Evolutionary conservation across 1,140 invertebrate species (phyloP).

Genomic region (Temnothorax longispinosus): DNA sequence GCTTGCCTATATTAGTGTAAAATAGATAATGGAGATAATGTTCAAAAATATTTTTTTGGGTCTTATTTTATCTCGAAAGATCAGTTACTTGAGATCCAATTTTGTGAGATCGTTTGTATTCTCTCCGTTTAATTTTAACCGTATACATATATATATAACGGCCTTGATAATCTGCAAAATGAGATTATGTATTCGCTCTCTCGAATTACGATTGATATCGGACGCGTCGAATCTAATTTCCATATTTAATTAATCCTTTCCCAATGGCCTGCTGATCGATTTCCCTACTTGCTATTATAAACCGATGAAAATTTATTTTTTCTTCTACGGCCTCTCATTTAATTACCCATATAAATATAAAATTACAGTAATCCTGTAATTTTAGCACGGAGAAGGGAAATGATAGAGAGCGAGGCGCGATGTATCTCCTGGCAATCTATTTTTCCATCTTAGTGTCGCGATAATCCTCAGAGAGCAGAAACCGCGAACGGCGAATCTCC

Average conservation of each 20-base stretch:
- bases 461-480: neutral
- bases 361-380: neutral
- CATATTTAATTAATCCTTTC: conserved; percentile 26
- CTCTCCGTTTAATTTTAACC: neutral
- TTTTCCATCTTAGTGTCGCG: conserved; percentile 1
- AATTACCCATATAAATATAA: conserved; percentile 6
- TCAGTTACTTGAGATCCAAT: neutral
- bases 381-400: neutral
- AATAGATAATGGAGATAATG: neutral
- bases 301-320: conserved; percentile 17
- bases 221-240: conserved; percentile 29
- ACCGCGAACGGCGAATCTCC: neutral
- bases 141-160: neutral
- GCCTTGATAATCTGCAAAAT: conserved; percentile 10
- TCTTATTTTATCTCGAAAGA: neutral
- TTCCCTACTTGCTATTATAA: neutral
- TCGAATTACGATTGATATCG: conserved; percentile 13
- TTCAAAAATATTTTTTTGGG: neutral
- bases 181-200: neutral
- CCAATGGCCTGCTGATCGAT: conserved; percentile 16
- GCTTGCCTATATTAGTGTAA: neutral
- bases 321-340: neutral
- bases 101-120: neutral
- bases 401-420: too few relatives aligned
- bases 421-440: neutral